Evolutionary conservation across 2,113 vertebrate species (phyloP).

Genomic region (Phylloscopus trochilus): DNA sequence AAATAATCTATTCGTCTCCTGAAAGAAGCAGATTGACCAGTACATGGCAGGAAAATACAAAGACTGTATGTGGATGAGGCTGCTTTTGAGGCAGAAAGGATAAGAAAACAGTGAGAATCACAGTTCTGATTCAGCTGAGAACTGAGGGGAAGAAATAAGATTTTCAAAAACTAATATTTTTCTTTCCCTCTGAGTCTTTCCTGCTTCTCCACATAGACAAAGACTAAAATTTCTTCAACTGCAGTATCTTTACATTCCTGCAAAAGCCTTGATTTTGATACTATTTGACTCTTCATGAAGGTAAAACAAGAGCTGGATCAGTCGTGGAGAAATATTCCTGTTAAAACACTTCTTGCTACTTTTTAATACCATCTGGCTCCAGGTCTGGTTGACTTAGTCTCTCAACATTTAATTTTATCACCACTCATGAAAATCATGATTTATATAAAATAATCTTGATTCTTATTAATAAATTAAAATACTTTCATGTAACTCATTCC

Average conservation of each 20-base stretch:
- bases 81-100: not conserved
- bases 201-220: not conserved
- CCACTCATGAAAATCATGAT: not conserved
- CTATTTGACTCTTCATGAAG: not conserved
- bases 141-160: not conserved
- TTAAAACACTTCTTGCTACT: not conserved
- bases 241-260: not conserved
- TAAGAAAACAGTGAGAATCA: not conserved
- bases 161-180: not conserved
- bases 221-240: not conserved
- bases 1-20: not conserved
- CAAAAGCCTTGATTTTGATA: not conserved
- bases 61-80: not conserved
- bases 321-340: not conserved
- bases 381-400: not conserved
- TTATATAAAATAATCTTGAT: not conserved
- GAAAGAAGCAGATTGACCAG: not conserved
- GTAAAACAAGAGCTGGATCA: not conserved
- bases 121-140: not conserved
- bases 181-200: not conserved
- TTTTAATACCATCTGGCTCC: not conserved
- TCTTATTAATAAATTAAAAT: not conserved
- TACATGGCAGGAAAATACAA: not conserved
- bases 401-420: not conserved
- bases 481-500: not conserved